phyloP scores from a whole-genome alignment of 1,140 invertebrate genomes.

The Caerostris extrusa region DNA sequence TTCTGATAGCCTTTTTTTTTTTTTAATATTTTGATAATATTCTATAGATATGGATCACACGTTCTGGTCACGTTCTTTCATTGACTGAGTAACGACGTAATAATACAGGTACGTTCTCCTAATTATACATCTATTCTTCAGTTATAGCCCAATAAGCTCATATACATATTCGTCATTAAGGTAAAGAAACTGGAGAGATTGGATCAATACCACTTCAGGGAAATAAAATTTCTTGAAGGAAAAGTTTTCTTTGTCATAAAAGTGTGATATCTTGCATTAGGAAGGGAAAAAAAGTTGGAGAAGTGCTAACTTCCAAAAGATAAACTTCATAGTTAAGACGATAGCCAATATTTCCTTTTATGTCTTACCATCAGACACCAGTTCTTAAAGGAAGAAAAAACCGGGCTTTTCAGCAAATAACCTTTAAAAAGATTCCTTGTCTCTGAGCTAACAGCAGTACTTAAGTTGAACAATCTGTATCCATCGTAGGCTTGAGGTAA shows the following conservation, averaged over 20 bases:
- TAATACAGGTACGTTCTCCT: background rate
- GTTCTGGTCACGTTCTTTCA: too few relatives aligned
- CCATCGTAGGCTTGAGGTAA: fast-evolving
- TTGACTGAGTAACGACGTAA: too few relatives aligned
- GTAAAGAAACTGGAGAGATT: background rate
- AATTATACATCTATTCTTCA: background rate
- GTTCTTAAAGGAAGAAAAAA: background rate
- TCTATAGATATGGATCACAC: too few relatives aligned
- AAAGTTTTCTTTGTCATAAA: background rate
- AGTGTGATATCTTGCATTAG: background rate
- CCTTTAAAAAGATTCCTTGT: background rate
- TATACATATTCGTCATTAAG: constrained; percentile 30
- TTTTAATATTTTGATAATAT: too few relatives aligned
- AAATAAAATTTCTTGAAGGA: background rate
- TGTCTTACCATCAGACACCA: background rate
- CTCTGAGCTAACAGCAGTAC: background rate
- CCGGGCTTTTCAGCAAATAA: background rate
- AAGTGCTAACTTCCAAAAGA: background rate
- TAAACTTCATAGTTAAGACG: background rate
- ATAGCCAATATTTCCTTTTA: background rate
- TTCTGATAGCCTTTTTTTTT: too few relatives aligned
- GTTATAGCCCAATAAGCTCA: background rate
- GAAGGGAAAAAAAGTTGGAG: background rate
- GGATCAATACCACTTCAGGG: background rate
- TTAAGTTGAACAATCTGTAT: background rate